Evolutionary conservation across 2,888 invertebrate genomes (phyloP), one percentile per base, ranked within the genome.

Genomic region (Kuschelorhynchus macadamiae): DNA sequence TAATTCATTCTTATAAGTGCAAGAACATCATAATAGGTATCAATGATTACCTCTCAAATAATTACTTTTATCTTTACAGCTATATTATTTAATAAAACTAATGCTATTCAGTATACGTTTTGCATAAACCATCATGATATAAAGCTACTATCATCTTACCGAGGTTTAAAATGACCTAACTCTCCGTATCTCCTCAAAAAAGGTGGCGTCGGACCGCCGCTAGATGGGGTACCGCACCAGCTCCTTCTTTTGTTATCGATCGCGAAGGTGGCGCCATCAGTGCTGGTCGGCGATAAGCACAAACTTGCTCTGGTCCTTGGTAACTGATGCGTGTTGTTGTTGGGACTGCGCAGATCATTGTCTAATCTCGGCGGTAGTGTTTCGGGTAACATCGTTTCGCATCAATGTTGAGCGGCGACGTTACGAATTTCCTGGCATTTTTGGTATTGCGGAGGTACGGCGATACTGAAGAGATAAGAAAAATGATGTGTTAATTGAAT

Each of bases 181-280:
- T 83, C 82, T 17, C 82, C 82, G 70, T 83, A 83, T 71, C 82
- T 75, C 72, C 78, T 81, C 55, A 76, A 61, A 69, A 72, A 73
- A 8, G 71, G 72, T 1, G 71, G 71, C 8, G 62, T 59, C 11
- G 64, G 57, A n/a, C 68, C 75, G 69, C 55, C 70, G 64, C 21
- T 72, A n/a, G 80, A 77, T 5, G 81, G 79, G 14, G 82, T 81
- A 16, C 83, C 82, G 67, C 82, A 83, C 82, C 83, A 82, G 71
- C 82, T 83, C 67, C 80, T 77, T 53, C 82, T 76, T 71, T 82
- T 82, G 71, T 79, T 80, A 65, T 81, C 79, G 64, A 80, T 76
- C 17, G 79, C 72, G 17, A 78, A 72, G 5, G 78, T 75, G 36
- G 80, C 74, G 18, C 78, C 72, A 21, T 78, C 75, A 30, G 76